Evolutionary conservation across 2,113 vertebrate species (phyloP).

Genomic region (Sigmodon hispidus): DNA sequence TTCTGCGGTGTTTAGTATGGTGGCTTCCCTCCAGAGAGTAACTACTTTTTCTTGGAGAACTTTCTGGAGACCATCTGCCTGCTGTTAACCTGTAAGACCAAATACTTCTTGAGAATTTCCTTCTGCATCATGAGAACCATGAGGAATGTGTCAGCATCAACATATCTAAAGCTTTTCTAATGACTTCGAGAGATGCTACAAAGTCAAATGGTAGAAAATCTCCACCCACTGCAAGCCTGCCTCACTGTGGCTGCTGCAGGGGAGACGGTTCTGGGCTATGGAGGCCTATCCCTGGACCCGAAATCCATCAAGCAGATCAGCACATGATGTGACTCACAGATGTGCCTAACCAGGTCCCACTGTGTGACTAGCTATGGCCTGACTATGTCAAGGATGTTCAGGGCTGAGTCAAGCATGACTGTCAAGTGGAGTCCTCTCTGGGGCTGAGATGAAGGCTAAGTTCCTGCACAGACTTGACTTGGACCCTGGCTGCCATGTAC

Average conservation of each 20-base stretch:
- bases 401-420: constrained; percentile 96
- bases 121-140: constrained; percentile 95
- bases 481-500: constrained; percentile 95
- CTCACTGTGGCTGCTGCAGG: constrained; percentile 95
- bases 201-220: constrained; percentile 97
- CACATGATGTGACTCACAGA: constrained; percentile 97
- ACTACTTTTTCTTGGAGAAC: constrained; percentile 92
- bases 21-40: constrained; percentile 95
- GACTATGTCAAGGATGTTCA: constrained; percentile 97
- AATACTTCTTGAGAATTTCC: constrained; percentile 93
- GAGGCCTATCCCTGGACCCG: constrained; percentile 81
- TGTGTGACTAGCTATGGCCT: constrained; percentile 95
- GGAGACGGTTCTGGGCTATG: constrained; percentile 97
- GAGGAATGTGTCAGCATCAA: constrained; percentile 96
- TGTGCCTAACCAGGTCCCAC: constrained; percentile 94
- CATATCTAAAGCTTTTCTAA: constrained; percentile 97
- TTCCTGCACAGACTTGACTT: constrained; percentile 97
- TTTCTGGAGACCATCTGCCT: constrained; percentile 96
- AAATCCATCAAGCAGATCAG: constrained; percentile 97
- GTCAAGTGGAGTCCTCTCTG: constrained; percentile 92
- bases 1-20: constrained; percentile 94
- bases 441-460: constrained; percentile 95
- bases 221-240: constrained; percentile 97
- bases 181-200: constrained; percentile 95
- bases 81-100: constrained; percentile 91